Base-by-base conservation (phyloP, 1,140 invertebrate genomes). In the Oryctes rhinoceros region DNA sequence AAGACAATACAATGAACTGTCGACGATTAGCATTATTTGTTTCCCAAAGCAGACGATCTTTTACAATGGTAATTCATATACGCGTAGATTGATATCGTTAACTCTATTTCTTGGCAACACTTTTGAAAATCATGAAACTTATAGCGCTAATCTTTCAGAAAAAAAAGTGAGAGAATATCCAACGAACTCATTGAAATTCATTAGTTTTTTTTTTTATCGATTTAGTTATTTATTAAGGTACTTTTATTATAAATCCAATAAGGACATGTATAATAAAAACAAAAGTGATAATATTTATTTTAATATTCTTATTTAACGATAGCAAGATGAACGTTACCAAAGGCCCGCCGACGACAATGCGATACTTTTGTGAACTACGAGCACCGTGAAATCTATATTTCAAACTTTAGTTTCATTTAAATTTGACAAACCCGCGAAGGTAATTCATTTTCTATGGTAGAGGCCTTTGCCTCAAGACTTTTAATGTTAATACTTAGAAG, bases 1-100 rank as follows among this genome's bases (percentile, higher is more conserved):
- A 81, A 81, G 80, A 82, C 80, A 81, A 82, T 82, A 82, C 80
- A 76, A 59, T 4, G 53, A 59, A 59, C 74, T 80, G 35, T 71
- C 67, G 77, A 44, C 13, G 62, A 78, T 47, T 80, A 76, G 76
- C 79, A 80, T 39, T 59, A 35, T 62, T 53, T 30, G 24, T 71
- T 71, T 71, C 65, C 11, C 39, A 10, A 44, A 44, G 39, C 39
- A 44, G 13, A 13, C 65, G 35, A 71, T 3, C 47, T 39, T 47
- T 47, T 6, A 11, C 20, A 13, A 47, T 30, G 24, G 76, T n/a
- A 24, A 75, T 75, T 13, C 71, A 24, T 39, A 75, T 30, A 4
- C 35, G 30, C 39, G 3, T 35, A n/a, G 39, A 44, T 44, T 15
- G n/a, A 15, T 24, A 75, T 37, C 39, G 71, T 75, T 39, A 15